Conservation (phyloP, 2,797 vertebrate genomes). For the Tenualosa ilisha region DNA sequence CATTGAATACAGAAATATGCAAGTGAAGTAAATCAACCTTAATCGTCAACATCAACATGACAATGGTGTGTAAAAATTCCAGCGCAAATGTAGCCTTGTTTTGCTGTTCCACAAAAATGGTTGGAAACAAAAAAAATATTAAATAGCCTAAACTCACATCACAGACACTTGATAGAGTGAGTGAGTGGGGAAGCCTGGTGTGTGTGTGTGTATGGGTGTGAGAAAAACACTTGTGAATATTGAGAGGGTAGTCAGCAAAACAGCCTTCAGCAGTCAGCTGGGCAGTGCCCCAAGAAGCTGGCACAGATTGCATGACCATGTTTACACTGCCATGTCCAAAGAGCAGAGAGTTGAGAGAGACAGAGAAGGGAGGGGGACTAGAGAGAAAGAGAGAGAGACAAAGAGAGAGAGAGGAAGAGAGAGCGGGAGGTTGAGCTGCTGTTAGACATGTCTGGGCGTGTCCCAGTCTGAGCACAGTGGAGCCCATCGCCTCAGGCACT, state of each 20-base stretch:
- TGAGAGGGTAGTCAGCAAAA: too few relatives aligned
- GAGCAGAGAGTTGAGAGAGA: background rate
- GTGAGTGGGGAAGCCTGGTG: background rate
- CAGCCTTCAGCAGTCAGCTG: background rate
- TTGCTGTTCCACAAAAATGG: background rate
- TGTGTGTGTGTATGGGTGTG: constrained; percentile 7
- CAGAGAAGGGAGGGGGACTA: background rate
- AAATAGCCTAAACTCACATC: background rate
- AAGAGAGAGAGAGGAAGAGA: background rate
- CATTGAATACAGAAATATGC: background rate
- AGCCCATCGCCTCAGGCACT: constrained; percentile 40
- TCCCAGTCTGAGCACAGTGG: constrained; percentile 37
- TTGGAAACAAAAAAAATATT: background rate
- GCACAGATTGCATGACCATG: constrained; percentile 47
- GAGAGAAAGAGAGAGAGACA: background rate
- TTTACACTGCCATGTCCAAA: constrained; percentile 42
- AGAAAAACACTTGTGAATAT: background rate
- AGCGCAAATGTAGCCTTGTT: background rate
- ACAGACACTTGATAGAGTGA: background rate
- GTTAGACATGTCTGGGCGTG: constrained; percentile 56
- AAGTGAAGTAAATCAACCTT: background rate
- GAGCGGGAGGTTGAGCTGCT: background rate
- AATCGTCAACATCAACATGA: background rate
- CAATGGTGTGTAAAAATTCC: background rate
- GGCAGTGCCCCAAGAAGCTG: constrained; percentile 41